These are phyloP conservation scores for Endomychus coccineus DNA, from an alignment of 2,888 invertebrate genomes.

Conservation along the genomic window DNA sequence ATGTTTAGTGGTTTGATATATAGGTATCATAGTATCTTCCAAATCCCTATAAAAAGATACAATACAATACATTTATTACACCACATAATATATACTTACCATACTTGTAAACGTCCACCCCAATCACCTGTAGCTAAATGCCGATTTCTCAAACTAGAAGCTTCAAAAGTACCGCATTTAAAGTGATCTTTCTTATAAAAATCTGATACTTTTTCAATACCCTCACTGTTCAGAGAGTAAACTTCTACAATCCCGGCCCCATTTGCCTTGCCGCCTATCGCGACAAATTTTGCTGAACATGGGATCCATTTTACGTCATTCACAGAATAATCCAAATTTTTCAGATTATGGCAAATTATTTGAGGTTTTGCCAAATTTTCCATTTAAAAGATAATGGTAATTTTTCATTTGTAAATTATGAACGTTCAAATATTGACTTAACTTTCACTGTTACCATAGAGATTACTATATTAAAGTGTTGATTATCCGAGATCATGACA, in stretches of 20 bases:
- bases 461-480: too few relatives aligned
- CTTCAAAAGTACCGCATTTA: constrained; percentile 91
- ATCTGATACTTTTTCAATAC: constrained; percentile 62
- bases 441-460: too few relatives aligned
- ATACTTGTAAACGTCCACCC: constrained; percentile 73
- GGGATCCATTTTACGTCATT: constrained; percentile 97
- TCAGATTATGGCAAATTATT: constrained; percentile 81
- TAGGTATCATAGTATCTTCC: constrained; percentile 61
- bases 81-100: constrained; percentile 48
- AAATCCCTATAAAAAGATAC: constrained; percentile 58
- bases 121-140: constrained; percentile 89
- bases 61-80: neutral
- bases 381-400: constrained; percentile 35
- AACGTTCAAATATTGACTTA: too few relatives aligned
- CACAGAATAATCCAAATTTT: constrained; percentile 73
- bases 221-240: constrained; percentile 68
- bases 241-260: constrained; percentile 81
- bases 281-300: constrained; percentile 85
- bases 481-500: too few relatives aligned
- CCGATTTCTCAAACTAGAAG: constrained; percentile 71
- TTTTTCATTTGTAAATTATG: too few relatives aligned
- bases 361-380: constrained; percentile 73
- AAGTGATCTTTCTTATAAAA: constrained; percentile 76
- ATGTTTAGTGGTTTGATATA: constrained; percentile 75
- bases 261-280: constrained; percentile 77